Evolutionary conservation across 2,113 vertebrate genomes (phyloP).

Genomic region (Gnathonemus longibarbis): DNA sequence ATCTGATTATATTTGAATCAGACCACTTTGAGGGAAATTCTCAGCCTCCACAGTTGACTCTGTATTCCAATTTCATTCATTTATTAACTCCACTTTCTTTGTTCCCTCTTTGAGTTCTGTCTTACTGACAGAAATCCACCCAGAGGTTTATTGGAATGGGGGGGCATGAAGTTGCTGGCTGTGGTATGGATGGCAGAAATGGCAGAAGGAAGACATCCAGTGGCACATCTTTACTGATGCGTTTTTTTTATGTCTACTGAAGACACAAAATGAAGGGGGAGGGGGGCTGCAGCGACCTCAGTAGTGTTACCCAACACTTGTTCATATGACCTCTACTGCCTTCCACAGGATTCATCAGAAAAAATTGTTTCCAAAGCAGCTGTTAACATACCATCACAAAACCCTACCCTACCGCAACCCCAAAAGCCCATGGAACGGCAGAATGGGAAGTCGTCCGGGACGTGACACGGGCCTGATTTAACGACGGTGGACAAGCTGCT

Average conservation of each 20-base stretch:
- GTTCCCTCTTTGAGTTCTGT: neutral
- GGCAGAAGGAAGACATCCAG: neutral
- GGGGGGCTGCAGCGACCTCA: neutral
- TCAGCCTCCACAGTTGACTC: neutral
- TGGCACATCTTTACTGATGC: neutral
- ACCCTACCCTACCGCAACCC: neutral
- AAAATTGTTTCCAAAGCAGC: neutral
- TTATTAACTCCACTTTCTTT: neutral
- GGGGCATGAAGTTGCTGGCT: neutral
- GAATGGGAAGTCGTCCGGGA: neutral
- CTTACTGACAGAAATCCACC: neutral
- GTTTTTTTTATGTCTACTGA: neutral
- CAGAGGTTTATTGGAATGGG: neutral
- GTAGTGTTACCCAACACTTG: neutral
- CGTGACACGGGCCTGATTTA: conserved; percentile 75
- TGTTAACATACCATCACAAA: neutral
- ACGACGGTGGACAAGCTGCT: conserved; percentile 94
- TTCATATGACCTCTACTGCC: neutral
- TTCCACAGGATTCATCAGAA: neutral
- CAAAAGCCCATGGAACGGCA: neutral
- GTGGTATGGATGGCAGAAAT: neutral
- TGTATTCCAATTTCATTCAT: neutral
- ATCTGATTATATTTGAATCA: conserved; percentile 1
- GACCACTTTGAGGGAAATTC: conserved; percentile 2
- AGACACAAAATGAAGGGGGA: too few species aligned